A percentile compares a stretch with the other conserved stretches of the same genome.
Evolutionary conservation across 2,888 invertebrate genomes (phyloP).

Genomic region (Anodontia alba): DNA sequence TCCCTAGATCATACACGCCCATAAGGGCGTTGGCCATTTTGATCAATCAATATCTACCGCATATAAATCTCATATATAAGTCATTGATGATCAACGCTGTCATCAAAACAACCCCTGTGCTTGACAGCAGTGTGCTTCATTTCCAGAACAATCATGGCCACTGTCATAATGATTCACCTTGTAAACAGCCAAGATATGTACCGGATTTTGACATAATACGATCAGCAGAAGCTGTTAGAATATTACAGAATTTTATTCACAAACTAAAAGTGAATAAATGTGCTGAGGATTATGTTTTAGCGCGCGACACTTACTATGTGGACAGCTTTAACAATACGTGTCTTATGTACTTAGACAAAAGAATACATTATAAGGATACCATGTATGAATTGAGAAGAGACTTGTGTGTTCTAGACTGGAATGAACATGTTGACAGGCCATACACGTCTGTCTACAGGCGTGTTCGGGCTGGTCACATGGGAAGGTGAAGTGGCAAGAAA

Average conservation of each 20-base stretch:
- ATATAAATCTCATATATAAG: no score
- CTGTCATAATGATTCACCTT: no score
- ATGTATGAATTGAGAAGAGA: conserved; percentile 11
- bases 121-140: no score
- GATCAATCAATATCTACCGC: no score
- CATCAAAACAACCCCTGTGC: not conserved
- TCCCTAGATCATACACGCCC: no score
- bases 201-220: no score
- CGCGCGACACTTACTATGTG: no score
- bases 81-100: not conserved
- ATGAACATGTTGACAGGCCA: conserved; percentile 30
- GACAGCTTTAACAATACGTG: conserved; percentile 2
- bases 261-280: not conserved
- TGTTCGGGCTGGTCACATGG: not conserved
- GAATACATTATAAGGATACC: conserved; percentile 15
- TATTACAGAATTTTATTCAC: no score
- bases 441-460: conserved; percentile 19
- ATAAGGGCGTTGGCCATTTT: no score
- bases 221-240: no score
- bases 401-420: conserved; percentile 27
- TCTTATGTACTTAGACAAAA: not conserved
- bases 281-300: conserved; percentile 15
- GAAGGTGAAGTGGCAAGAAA: conserved; percentile 21
- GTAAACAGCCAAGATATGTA: no score
- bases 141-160: no score